Percentiles rank a stretch among this genome's conserved stretches.
Evolutionary conservation across 2,888 invertebrate genomes (phyloP).

Genomic region (Meteorus cinctellus): DNA sequence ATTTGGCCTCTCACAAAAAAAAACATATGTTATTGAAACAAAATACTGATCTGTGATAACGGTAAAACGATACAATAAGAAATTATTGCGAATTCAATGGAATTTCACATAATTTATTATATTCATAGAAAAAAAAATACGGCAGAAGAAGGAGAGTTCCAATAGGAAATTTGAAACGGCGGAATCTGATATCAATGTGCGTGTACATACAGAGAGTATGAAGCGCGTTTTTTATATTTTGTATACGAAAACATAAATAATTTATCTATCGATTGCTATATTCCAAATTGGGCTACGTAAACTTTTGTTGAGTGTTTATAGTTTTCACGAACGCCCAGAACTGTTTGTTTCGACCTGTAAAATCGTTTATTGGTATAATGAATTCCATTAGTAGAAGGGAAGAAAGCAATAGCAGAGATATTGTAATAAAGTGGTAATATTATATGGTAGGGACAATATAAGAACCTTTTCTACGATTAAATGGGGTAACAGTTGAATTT

Average conservation of each 20-base stretch:
- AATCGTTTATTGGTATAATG: not conserved
- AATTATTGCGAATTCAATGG: constrained; percentile 57
- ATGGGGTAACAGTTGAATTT: not conserved
- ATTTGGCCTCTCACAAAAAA: constrained; percentile 64
- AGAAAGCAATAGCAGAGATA: not conserved
- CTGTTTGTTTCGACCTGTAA: not conserved
- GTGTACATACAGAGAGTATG: constrained; percentile 41
- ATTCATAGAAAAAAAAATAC: constrained; percentile 37
- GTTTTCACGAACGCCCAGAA: not conserved
- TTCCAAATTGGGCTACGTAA: not conserved
- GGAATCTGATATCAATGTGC: constrained; percentile 25
- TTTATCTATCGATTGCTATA: constrained; percentile 3
- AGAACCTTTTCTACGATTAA: not conserved
- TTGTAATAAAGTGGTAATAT: not conserved
- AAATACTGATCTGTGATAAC: constrained; percentile 70
- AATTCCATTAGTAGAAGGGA: not conserved
- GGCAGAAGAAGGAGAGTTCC: not conserved
- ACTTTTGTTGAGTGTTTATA: not conserved
- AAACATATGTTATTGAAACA: constrained; percentile 26
- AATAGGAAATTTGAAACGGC: constrained; percentile 20
- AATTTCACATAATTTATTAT: constrained; percentile 47
- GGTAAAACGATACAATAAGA: constrained; percentile 72
- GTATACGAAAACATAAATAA: not conserved
- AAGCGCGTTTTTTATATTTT: constrained; percentile 47
- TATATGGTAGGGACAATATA: not conserved